A percentile compares a stretch with the other conserved stretches of the same genome.
phyloP scores from a whole-genome alignment of 2,113 vertebrate genomes.

The Gasterosteus aculeatus region DNA sequence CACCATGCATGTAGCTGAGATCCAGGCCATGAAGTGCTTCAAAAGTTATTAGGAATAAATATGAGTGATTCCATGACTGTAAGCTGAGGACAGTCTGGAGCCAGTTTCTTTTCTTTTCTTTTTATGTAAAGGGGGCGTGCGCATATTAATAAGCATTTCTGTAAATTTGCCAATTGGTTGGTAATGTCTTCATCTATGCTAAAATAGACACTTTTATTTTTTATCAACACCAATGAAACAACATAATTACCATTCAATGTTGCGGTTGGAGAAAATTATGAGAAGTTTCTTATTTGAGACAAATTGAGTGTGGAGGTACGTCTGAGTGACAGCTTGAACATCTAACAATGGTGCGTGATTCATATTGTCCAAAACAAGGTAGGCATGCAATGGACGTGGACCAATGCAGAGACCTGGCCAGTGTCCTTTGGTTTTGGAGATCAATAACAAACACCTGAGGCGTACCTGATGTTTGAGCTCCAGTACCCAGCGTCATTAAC shows the following conservation, averaged over 20 bases:
- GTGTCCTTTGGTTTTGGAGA: neutral
- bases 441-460: neutral
- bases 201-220: neutral
- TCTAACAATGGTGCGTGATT: neutral
- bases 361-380: neutral
- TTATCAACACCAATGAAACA: neutral
- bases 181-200: neutral
- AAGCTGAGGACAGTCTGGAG: conserved; percentile 14
- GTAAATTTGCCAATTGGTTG: neutral
- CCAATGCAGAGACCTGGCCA: neutral
- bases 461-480: neutral
- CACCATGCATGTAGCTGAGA: conserved; percentile 29
- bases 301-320: neutral
- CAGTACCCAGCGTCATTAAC: neutral
- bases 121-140: neutral
- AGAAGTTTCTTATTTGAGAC: neutral
- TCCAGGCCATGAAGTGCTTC: conserved; percentile 34
- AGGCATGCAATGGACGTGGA: neutral
- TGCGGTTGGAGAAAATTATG: neutral
- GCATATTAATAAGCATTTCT: neutral
- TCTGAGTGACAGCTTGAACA: neutral
- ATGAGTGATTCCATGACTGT: conserved; percentile 8
- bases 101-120: neutral
- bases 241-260: neutral
- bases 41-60: conserved; percentile 45